Evolutionary conservation across 2,888 invertebrate genomes (phyloP), one percentile per base, ranked within the genome.

Genomic region (Thumatha senex): DNA sequence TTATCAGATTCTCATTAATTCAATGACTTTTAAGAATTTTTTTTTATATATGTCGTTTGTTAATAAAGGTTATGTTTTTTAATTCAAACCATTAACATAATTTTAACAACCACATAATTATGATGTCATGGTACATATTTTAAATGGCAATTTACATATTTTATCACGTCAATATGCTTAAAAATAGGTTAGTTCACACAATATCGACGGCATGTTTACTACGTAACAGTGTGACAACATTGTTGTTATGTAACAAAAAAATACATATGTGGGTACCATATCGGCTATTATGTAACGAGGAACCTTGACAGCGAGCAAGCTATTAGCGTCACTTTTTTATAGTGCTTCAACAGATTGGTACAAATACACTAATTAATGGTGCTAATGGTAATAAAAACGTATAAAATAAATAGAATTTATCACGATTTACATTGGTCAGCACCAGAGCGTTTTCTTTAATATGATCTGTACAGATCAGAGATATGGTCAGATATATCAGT

Each of bases 201-300:
- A 24, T 2, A 1, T 10, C 29, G 14, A 30, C 12, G 35, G 14
- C 13, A 12, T 29, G 35, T 10, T 15, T n/a, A 46, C 49, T 56
- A 67, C 61, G 64, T 67, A 68, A 70, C 56, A 43, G 40, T 57
- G 56, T 68, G 58, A 55, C 59, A 57, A 64, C 57, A 62, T 54
- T 51, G 49, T 1, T 11, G 12, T 67, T 61, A 58, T 55, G 41
- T 58, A 57, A 63, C n/a, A 31, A 14, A 39, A 29, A 14, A 46
- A 42, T 13, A 33, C 33, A n/a, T n/a, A n/a, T n/a, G n/a, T n/a
- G n/a, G n/a, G 14, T 14, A 24, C 29, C 48, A 56, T 58, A 62
- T 48, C 48, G 40, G 7, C 18, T 54, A 54, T 61, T 56, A 42
- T 48, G 46, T 46, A 48, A 40, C 31, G 13, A 5, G 48, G 43